A percentile compares a stretch with the other conserved stretches of the same genome.
Conservation (phyloP, 2,797 vertebrate genomes). For the Tolypeutes matacus region DNA sequence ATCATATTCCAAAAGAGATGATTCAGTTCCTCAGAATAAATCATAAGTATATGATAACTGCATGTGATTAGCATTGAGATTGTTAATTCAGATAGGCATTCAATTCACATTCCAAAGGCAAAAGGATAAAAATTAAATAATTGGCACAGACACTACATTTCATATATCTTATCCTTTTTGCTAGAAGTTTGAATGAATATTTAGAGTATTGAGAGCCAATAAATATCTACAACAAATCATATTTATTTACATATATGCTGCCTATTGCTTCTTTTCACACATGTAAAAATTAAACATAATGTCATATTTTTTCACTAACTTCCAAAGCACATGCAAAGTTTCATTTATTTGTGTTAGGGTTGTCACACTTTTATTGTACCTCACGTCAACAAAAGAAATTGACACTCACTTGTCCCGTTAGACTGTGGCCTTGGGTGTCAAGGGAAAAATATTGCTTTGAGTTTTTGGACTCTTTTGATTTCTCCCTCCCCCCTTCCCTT, state of each 20-base stretch:
- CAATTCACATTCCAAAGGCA: neutral
- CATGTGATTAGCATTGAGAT: neutral
- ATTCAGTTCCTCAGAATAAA: constrained; percentile 56
- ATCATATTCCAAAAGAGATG: constrained; percentile 50
- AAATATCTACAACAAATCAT: constrained; percentile 66
- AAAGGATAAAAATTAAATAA: neutral
- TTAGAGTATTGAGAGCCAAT: constrained; percentile 68
- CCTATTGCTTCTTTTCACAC: constrained; percentile 61
- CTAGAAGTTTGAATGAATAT: constrained; percentile 60
- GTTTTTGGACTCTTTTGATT: constrained; percentile 83
- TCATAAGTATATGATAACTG: neutral
- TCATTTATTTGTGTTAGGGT: constrained; percentile 85
- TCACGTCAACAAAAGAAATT: constrained; percentile 84
- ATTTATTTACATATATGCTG: constrained; percentile 69
- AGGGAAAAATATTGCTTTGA: constrained; percentile 87
- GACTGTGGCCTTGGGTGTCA: constrained; percentile 87
- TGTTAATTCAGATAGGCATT: neutral
- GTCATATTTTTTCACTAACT: constrained; percentile 69
- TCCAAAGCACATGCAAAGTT: constrained; percentile 79
- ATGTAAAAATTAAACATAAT: neutral
- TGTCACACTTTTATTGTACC: constrained; percentile 75
- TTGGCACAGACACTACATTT: neutral
- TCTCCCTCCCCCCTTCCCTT: constrained; percentile 81
- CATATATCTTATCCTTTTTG: constrained; percentile 64
- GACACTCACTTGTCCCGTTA: constrained; percentile 80